Base-by-base conservation (phyloP, 2,113 vertebrate genomes). In the Lycocorax pyrrhopterus region DNA sequence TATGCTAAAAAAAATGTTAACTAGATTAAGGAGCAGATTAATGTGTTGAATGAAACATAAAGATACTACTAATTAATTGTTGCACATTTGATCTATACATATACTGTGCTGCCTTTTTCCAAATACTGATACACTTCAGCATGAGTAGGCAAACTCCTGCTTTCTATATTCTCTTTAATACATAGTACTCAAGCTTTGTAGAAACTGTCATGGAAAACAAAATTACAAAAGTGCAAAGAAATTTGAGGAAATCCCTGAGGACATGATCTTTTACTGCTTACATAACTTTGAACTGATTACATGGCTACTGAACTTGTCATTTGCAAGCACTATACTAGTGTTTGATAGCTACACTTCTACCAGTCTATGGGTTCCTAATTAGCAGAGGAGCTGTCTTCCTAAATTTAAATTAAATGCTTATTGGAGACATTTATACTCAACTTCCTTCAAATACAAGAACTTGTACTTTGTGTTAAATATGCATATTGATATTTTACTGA, bases 351-450 rank as follows among this genome's bases (percentile, higher is more conserved):
- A 63, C 23, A 69, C 12, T 94, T 96, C 75, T 59, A 78, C 58
- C 41, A 91, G 11, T 77, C 69, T 60, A 27, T 46, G 33, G n/a
- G 27, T 79, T 94, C 87, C 86, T 94, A 85, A 94, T 94, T 95
- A 96, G 18, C 60, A 90, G 37, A 83, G 55, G 51, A 94, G 7
- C 5, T 63, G 39, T 51, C 78, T 85, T 87, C 72, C 35, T 75
- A 85, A 92, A 87, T 84, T 62, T 78, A 92, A 94, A 84, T 81
- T 62, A 69, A 79, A 22, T 80, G 16, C 7, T 46, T 63, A 51
- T 56, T 81, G 46, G 16, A 76, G 18, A 77, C 15, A 44, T 16
- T 51, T 51, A 47, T 55, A 7, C 8, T 37, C 51, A 77, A 46
- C n/a, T 47, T 75, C 8, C 46, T 90, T 85, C 39, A 81, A 86